Evolutionary conservation across 2,797 vertebrate genomes (phyloP), one percentile per base, ranked within the genome.

Genomic region (Danionella dracula): DNA sequence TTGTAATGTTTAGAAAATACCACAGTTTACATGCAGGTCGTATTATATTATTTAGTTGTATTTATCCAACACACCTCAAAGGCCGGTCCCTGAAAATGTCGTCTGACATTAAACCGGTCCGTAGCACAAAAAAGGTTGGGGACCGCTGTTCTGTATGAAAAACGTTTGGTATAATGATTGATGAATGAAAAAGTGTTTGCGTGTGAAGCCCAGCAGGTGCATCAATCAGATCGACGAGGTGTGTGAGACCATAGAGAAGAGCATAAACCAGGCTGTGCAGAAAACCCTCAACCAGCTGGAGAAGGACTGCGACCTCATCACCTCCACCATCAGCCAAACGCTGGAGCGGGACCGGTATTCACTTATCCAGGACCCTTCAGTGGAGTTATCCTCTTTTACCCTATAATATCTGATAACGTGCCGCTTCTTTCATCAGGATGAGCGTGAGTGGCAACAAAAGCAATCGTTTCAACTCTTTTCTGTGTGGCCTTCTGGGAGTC

Each of bases 221-320:
- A 84, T 87, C 79, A 92, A 92, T 80, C 87, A 91, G 81, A 91
- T 92, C 4, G 89, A 90, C 1, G 73, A 78, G 2, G 81, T 91
- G 72, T 92, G 90, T 75, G 82, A 87, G 73, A 90, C 88, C 29
- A 88, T 92, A 32, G 91, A 92, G 82, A 91, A 91, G 77, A 90
- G 84, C 76, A 91, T 92, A 73, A 89, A 88, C 83, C 89, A 92
- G 82, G 87, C 90, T 0, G 86, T 91, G 48, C 89, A 92, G 81
- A 91, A 88, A 79, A 91, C 86, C 5, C 67, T 92, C 71, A 75
- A 92, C 77, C 88, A 91, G 79, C 85, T 91, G 77, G 90, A 91
- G 79, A 90, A 86, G 74, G 89, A 92, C 76, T 87, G 83, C 45
- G 82, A 88, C 74, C 79, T 88, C 4, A 86, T 92, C 71, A 84